These are phyloP conservation scores for Diglossa cyanea DNA, from an alignment of 2,797 vertebrate species.

Conservation along the genomic window DNA sequence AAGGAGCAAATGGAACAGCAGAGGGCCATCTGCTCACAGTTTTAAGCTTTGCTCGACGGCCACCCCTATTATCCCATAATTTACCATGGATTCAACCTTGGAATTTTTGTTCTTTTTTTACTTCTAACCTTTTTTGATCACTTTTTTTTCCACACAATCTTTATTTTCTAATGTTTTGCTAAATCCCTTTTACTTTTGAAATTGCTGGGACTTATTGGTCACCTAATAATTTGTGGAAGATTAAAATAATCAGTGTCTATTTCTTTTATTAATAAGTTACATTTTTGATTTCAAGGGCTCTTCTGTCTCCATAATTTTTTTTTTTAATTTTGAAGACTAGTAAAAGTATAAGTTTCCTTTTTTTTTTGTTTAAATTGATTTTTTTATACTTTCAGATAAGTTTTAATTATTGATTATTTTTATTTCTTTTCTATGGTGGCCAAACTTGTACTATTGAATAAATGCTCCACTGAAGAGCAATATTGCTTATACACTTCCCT, in stretches of 20 bases:
- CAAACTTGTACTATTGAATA: neutral
- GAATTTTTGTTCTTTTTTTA: neutral
- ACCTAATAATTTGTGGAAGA: neutral
- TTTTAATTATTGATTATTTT: neutral
- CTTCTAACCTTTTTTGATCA: neutral
- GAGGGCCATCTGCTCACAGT: neutral
- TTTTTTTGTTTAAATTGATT: neutral
- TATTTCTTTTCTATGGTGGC: neutral
- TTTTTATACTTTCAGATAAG: neutral
- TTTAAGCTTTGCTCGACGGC: neutral
- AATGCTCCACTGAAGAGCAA: neutral
- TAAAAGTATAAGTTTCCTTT: neutral
- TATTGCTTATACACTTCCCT: neutral
- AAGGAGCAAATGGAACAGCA: neutral
- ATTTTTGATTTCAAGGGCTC: neutral
- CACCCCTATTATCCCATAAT: neutral
- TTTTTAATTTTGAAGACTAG: neutral
- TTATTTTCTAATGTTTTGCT: neutral
- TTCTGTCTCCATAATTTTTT: neutral
- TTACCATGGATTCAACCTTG: neutral
- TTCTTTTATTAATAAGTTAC: neutral
- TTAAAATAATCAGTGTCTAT: neutral
- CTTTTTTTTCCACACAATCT: neutral
- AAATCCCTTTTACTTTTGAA: neutral
- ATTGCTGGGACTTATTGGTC: neutral